A percentile compares a stretch with the other conserved stretches of the same genome.
phyloP scores from a whole-genome alignment of 2,888 invertebrate species.

The Catocala fraxini region DNA sequence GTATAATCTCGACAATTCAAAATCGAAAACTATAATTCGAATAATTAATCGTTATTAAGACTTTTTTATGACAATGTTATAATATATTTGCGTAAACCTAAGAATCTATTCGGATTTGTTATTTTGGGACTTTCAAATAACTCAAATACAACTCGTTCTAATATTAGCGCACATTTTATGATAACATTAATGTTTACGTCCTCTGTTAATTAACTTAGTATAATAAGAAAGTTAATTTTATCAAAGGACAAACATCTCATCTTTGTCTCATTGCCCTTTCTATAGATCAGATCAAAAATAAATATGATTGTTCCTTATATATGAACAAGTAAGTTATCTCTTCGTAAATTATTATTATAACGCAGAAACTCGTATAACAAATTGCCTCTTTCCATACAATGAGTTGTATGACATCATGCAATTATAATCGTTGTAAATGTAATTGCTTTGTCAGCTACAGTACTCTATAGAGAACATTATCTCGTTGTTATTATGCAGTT shows the following conservation, averaged over 20 bases:
- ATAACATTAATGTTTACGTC: too few relatives aligned
- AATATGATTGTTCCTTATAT: constrained; percentile 21
- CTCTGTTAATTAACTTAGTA: not conserved
- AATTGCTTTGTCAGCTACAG: constrained; percentile 23
- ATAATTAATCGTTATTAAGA: too few relatives aligned
- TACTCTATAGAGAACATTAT: constrained; percentile 26
- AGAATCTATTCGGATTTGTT: too few relatives aligned
- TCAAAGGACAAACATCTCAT: not conserved
- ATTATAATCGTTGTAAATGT: constrained; percentile 29
- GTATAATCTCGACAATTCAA: too few relatives aligned
- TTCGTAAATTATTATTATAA: constrained; percentile 16
- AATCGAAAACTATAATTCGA: too few relatives aligned
- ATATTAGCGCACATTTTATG: too few relatives aligned
- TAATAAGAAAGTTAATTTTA: not conserved
- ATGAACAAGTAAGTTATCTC: constrained; percentile 12
- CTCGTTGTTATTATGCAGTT: constrained; percentile 26
- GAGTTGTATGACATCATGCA: constrained; percentile 20
- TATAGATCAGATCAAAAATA: constrained; percentile 13
- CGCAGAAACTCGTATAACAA: constrained; percentile 17
- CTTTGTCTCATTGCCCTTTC: constrained; percentile 6
- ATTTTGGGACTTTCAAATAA: too few relatives aligned
- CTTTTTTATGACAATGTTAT: too few relatives aligned
- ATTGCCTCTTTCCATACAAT: constrained; percentile 3
- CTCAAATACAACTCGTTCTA: too few relatives aligned
- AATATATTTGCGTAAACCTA: too few relatives aligned